Evolutionary conservation across 2,888 invertebrate genomes (phyloP).

Genomic region (Calliopum simillimum): DNA sequence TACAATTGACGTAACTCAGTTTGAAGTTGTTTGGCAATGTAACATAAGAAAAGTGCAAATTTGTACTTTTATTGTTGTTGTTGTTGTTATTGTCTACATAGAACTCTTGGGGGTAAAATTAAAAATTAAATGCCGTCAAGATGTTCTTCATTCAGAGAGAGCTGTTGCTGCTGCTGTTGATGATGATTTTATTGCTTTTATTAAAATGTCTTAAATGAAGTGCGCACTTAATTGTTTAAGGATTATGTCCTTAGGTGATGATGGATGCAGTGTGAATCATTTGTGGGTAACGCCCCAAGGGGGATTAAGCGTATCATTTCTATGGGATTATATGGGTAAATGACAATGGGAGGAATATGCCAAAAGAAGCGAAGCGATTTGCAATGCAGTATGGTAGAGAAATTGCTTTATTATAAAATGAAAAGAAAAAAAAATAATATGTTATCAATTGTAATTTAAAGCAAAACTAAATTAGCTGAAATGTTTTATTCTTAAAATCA

Average conservation of each 20-base stretch:
- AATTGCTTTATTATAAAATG: too few species aligned
- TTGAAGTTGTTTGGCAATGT: too few species aligned
- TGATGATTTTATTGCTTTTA: constrained; percentile 39
- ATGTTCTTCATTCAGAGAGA: constrained; percentile 34
- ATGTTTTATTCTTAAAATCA: background rate
- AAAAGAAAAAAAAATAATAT: too few species aligned
- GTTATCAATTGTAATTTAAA: background rate
- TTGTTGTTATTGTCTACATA: background rate
- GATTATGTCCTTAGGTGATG: constrained; percentile 39
- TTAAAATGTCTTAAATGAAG: constrained; percentile 44
- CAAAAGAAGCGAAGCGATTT: background rate
- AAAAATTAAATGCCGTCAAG: constrained; percentile 43
- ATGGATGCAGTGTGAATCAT: constrained; percentile 30
- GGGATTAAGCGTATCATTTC: constrained; percentile 11
- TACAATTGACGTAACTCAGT: too few species aligned
- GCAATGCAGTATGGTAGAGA: too few species aligned
- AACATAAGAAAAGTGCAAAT: constrained; percentile 21
- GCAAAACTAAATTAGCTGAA: background rate
- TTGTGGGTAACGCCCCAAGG: constrained; percentile 34
- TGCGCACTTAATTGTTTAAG: constrained; percentile 43
- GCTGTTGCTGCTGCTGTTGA: constrained; percentile 21
- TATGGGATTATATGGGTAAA: background rate
- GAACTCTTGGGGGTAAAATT: constrained; percentile 35
- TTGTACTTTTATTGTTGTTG: background rate
- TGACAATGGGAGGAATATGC: background rate